Evolutionary conservation across 2,797 vertebrate genomes (phyloP).

Genomic region (Chaetophractus vellerosus): DNA sequence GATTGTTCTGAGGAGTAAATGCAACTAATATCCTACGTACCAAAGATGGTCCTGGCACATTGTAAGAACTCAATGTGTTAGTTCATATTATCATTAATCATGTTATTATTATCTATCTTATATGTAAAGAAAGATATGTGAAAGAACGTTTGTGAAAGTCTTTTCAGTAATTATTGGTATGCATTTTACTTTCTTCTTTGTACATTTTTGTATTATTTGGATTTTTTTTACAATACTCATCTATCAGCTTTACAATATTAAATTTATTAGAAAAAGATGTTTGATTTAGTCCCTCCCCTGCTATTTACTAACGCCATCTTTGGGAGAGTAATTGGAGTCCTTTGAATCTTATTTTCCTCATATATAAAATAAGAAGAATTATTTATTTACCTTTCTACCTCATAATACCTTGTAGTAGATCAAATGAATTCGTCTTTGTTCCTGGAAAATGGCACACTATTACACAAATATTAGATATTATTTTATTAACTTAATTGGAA

Average conservation of each 20-base stretch:
- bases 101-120: background rate
- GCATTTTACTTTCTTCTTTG: slow-evolving; percentile 1
- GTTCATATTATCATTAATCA: background rate
- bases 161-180: background rate
- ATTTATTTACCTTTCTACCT: slow-evolving; percentile 54
- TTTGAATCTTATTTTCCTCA: slow-evolving; percentile 28
- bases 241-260: background rate
- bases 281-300: background rate
- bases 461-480: background rate
- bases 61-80: background rate
- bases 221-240: background rate
- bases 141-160: slow-evolving; percentile 12
- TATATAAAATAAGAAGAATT: slow-evolving; percentile 30
- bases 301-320: background rate
- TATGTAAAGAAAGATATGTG: background rate
- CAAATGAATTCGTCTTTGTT: background rate
- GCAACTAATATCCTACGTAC: background rate
- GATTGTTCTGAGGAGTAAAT: background rate
- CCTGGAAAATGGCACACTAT: background rate
- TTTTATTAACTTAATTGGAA: background rate
- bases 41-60: background rate
- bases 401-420: slow-evolving; percentile 9
- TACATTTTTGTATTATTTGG: background rate
- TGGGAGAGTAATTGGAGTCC: background rate
- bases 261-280: background rate